phyloP scores from a whole-genome alignment of 2,113 vertebrate species.

The Gambusia affinis region DNA sequence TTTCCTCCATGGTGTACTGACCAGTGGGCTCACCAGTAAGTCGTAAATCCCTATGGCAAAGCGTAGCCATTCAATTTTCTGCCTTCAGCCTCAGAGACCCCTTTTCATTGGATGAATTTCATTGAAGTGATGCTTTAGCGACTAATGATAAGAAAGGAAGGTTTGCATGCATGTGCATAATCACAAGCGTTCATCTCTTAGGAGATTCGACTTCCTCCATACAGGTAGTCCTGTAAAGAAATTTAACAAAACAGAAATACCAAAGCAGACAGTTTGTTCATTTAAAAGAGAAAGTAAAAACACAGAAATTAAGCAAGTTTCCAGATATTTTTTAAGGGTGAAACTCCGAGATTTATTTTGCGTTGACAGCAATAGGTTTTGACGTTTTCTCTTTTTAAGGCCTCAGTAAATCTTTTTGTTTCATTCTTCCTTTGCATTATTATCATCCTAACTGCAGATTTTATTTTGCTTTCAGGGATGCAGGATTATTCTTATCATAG shows the following conservation, averaged over 20 bases:
- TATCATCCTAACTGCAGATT: slow-evolving; percentile 17
- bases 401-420: slow-evolving; percentile 1
- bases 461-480: slow-evolving; percentile 9
- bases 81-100: slow-evolving; percentile 50
- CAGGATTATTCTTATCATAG: background rate
- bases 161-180: slow-evolving; percentile 11
- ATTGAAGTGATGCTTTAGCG: slow-evolving; percentile 54
- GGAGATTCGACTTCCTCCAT: slow-evolving; percentile 15
- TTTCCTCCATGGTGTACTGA: slow-evolving; percentile 47
- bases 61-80: slow-evolving; percentile 67
- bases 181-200: slow-evolving; percentile 7
- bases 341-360: slow-evolving; percentile 20
- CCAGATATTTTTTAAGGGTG: background rate
- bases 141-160: slow-evolving; percentile 15
- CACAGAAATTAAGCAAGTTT: background rate
- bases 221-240: background rate
- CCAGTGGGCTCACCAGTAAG: slow-evolving; percentile 47
- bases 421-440: slow-evolving; percentile 49
- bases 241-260: background rate
- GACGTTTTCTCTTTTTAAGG: background rate
- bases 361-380: no score
- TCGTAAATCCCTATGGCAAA: slow-evolving; percentile 61
- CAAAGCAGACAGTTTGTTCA: slow-evolving; percentile 8
- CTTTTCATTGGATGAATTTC: slow-evolving; percentile 46
- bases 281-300: background rate